These are phyloP conservation scores for Amblyjoppa proteus DNA, from an alignment of 2,888 invertebrate species.

Conservation along the genomic window DNA sequence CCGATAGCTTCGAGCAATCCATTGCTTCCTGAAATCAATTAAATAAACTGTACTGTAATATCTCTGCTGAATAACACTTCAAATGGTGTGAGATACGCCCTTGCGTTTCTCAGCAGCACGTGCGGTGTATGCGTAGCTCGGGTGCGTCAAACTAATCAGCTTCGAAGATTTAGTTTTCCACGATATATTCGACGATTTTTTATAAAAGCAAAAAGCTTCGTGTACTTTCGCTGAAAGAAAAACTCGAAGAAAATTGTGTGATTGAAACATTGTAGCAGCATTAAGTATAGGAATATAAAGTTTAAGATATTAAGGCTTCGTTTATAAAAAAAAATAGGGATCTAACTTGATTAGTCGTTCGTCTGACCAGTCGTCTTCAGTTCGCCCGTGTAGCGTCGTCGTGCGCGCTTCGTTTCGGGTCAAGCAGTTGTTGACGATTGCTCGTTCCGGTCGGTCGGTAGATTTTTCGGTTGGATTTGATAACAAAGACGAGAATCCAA, in stretches of 20 bases:
- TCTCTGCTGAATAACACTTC: too few relatives aligned
- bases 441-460: background rate
- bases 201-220: too few relatives aligned
- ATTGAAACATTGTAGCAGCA: too few relatives aligned
- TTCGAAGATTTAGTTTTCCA: too few relatives aligned
- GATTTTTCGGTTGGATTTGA: background rate
- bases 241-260: too few relatives aligned
- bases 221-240: too few relatives aligned
- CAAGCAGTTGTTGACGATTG: constrained; percentile 12
- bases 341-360: background rate
- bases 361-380: background rate
- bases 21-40: constrained; percentile 79
- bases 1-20: constrained; percentile 86
- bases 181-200: too few relatives aligned
- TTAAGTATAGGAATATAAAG: background rate
- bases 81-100: too few relatives aligned
- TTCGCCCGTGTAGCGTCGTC: background rate
- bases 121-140: background rate
- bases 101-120: background rate
- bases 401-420: background rate
- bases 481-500: constrained; percentile 10
- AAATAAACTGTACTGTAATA: too few relatives aligned
- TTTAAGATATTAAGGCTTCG: background rate
- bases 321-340: constrained; percentile 22
- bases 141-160: background rate